Evolutionary conservation across 2,888 invertebrate genomes (phyloP).

Genomic region (Lymantria dispar): DNA sequence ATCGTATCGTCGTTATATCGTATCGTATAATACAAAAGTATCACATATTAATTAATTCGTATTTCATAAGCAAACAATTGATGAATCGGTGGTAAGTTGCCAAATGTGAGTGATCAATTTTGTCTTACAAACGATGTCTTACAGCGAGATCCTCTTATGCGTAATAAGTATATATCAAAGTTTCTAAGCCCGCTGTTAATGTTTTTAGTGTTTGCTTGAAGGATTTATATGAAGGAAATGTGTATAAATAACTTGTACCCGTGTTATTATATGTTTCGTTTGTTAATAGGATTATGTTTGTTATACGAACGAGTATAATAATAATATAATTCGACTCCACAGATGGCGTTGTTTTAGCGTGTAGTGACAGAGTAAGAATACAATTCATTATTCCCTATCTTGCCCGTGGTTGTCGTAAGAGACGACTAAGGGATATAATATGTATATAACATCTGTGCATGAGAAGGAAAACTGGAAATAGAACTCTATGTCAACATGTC

Average conservation of each 20-base stretch:
- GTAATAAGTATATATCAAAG: neutral
- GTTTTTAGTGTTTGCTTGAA: neutral
- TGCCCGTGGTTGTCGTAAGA: too few species aligned
- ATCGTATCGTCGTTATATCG: neutral
- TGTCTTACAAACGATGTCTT: neutral
- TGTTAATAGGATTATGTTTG: neutral
- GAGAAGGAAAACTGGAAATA: too few species aligned
- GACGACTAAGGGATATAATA: too few species aligned
- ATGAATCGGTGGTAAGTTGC: slow-evolving; percentile 30
- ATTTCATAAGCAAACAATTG: slow-evolving; percentile 49
- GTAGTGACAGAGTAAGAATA: too few species aligned
- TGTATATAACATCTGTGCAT: too few species aligned
- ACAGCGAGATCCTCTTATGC: neutral
- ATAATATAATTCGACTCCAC: too few species aligned
- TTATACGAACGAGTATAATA: neutral
- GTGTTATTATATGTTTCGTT: neutral
- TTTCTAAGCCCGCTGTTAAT: slow-evolving; percentile 3
- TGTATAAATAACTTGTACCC: neutral
- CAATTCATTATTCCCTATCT: too few species aligned
- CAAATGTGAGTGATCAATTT: slow-evolving; percentile 20
- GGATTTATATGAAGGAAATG: neutral
- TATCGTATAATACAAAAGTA: neutral
- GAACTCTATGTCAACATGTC: too few species aligned
- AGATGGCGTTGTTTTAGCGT: too few species aligned
- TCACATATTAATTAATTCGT: slow-evolving; percentile 48